Evolutionary conservation across 2,888 invertebrate species (phyloP), one percentile per base, ranked within the genome.

Genomic region (Drosophila prolongata): DNA sequence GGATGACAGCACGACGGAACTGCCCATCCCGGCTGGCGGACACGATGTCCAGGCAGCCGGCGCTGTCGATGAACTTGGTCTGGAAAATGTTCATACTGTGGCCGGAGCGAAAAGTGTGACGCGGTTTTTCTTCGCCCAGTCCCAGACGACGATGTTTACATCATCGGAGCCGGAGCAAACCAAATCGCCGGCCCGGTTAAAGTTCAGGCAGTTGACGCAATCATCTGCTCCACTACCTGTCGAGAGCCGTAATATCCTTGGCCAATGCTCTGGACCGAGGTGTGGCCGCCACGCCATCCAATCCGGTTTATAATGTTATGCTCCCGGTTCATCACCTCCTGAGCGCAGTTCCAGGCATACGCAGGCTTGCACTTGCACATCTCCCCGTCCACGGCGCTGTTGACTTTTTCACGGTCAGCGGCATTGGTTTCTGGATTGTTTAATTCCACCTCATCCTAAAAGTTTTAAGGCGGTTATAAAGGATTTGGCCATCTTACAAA

Each of bases 111-210:
- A 96, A 96, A 3, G 94, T 93, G 76, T 96, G 93, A 38, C 95
- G 91, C 1, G 94, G 93, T 73, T 94, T 94, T 59, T 95, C 95
- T 94, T 92, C 14, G 96, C 95, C 98, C 98, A 98, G 90, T 98
- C 96, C 98, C 98, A 98, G 11, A 99, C 93, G 11, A 96, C 94
- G 6, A 98, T 95, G 71, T 94, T 94, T 54, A 95, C 94, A 93
- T 99, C 98, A 93, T 99, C 98, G 0, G 98, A 98, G 1, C 98
- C 98, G 78, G 97, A 97, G 3, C 96, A 97, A 70, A 98, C 92
- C 47, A 96, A 93, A 46, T 95, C 94, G 3, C 95, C 95, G 92
- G 80, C 42, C 10, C 86, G 88, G 78, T 98, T 98, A 92, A 98
- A 98, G 93, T 97, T 96, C 61, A 98, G 94, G 69, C 97, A 95